Percentiles rank a stretch among this genome's conserved stretches.
Conservation (phyloP, 2,797 vertebrate genomes). For the Parauchenoglanis ngamensis region DNA sequence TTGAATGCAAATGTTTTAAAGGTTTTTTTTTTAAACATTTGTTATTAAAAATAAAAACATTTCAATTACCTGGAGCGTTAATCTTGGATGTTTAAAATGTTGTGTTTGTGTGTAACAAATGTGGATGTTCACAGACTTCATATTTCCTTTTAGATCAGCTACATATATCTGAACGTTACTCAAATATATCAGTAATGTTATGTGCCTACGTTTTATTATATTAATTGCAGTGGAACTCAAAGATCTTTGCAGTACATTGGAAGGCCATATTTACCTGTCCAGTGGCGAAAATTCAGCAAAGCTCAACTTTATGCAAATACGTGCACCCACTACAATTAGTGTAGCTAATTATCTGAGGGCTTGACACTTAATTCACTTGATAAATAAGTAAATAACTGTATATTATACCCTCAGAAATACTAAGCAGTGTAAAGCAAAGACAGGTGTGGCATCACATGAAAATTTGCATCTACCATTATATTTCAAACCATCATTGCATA, state of each 20-base stretch:
- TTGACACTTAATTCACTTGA: neutral
- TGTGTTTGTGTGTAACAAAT: neutral
- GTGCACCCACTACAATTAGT: neutral
- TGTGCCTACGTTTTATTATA: neutral
- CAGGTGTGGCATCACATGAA: neutral
- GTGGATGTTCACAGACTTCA: neutral
- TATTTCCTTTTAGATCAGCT: conserved; percentile 1
- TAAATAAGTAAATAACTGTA: neutral
- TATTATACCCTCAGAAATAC: neutral
- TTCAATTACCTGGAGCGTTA: neutral
- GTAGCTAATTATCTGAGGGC: neutral
- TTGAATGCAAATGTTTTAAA: neutral
- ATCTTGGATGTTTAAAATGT: neutral
- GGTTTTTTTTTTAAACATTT: neutral
- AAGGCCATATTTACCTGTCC: neutral
- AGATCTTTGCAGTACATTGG: neutral
- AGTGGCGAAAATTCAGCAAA: neutral
- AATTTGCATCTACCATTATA: neutral
- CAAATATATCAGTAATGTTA: neutral
- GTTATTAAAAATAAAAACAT: too few species aligned
- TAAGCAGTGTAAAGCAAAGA: neutral
- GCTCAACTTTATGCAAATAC: neutral
- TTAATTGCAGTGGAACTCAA: neutral
- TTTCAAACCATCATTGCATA: neutral
- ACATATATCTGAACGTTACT: neutral